Evolutionary conservation across 2,888 invertebrate species (phyloP).

Genomic region (Lasioglossum malachurum): DNA sequence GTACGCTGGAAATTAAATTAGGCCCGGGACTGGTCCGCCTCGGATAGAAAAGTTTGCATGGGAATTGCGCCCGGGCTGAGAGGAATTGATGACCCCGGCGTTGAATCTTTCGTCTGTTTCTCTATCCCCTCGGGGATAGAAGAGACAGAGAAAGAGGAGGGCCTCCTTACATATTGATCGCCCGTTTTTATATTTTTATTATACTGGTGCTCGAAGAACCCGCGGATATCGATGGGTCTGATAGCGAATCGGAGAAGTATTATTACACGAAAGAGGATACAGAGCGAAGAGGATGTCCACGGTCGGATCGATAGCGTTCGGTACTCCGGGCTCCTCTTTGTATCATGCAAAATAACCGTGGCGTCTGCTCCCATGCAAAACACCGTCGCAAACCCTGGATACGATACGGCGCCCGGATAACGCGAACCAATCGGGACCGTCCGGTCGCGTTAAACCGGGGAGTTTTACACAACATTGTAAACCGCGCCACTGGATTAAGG

Average conservation of each 20-base stretch:
- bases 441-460: background rate
- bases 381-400: background rate
- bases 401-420: background rate
- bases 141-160: background rate
- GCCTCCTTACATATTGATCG: slow-evolving; percentile 31
- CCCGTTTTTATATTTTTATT: slow-evolving; percentile 40
- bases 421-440: background rate
- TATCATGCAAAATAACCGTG: slow-evolving; percentile 34
- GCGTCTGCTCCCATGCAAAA: slow-evolving; percentile 11
- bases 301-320: slow-evolving; percentile 31
- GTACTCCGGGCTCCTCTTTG: slow-evolving; percentile 2
- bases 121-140: background rate
- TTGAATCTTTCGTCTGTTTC: slow-evolving; percentile 13
- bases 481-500: background rate
- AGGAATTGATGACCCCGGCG: slow-evolving; percentile 29
- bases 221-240: slow-evolving; percentile 6
- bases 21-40: slow-evolving; percentile 20
- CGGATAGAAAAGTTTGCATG: slow-evolving; percentile 47
- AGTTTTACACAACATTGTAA: background rate
- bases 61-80: slow-evolving; percentile 33
- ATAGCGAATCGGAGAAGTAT: slow-evolving; percentile 36
- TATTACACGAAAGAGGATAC: slow-evolving; percentile 17
- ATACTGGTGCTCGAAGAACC: slow-evolving; percentile 12
- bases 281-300: background rate
- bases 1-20: slow-evolving; percentile 58